Base-by-base conservation (phyloP, 2,113 vertebrate species). In the Acanthochromis polyacanthus region DNA sequence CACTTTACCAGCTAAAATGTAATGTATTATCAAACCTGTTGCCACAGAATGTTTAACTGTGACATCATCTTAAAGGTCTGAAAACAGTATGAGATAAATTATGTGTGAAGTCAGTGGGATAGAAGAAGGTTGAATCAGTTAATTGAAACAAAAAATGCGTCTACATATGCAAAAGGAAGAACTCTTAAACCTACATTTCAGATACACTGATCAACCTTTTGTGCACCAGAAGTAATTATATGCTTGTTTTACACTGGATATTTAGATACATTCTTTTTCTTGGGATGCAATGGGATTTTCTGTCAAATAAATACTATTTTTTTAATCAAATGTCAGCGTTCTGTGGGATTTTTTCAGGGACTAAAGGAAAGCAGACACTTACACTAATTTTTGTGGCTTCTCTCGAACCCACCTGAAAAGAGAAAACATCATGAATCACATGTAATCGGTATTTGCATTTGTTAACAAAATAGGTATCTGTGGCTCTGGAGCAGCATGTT, bases 371-470 rank as follows among this genome's bases (percentile, higher is more conserved):
- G 56, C 15, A 19, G 57, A 91, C 86, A 98, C 97, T 98, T 96
- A 99, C 97, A 22, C 97, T 99, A 92, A 99, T 99, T 94, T 99
- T 99, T 46, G 96, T 97, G 75, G 96, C 96, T 80, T 97, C 97
- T 89, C 95, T 96, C 43, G 94, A 74, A 82, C 76, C 86, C 72
- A 95, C 95, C 97, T 99, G 88, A 52, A 93, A 95, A 62, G 53
- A 91, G 66, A 93, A 85, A 92, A 70, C 55, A 71, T 14, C 52
- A 58, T 63, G 43, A 85, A 43, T 76, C 8, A 12, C 45, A 74
- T 36, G 3, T 28, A 30, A 9, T 36, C 32, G 48, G 16, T 4
- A 63, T 43, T 32, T 30, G 45, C 3, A 46, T 36, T 4, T 32
- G 5, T 45, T 8, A 53, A 25, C 17, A 28, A 36, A 36, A 7